Conservation (phyloP, 64 coral and sea anemone species). For the Cladopsammia gracilis region DNA sequence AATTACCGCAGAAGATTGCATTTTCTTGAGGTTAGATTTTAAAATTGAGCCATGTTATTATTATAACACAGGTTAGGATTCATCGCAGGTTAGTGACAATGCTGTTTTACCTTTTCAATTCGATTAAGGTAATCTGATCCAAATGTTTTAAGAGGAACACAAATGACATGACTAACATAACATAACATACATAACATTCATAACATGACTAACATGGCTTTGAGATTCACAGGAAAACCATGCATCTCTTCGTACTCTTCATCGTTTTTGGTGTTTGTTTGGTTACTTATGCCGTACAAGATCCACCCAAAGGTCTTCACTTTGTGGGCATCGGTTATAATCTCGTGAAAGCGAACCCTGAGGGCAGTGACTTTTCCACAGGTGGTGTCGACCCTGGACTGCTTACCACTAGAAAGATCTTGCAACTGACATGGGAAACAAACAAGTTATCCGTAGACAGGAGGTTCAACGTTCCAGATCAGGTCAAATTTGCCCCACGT, state of each 20-base stretch:
- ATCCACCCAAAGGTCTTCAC: neutral
- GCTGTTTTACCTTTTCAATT: no score
- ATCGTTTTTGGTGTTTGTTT: neutral
- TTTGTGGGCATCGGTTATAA: neutral
- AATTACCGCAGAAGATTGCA: no score
- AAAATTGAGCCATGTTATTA: no score
- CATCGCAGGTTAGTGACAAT: no score
- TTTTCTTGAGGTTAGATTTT: no score
- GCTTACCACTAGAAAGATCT: neutral
- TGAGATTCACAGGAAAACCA: neutral
- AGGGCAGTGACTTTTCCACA: neutral
- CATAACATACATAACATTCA: no score
- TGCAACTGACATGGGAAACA: neutral
- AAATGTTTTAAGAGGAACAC: no score
- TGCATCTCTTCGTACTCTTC: neutral
- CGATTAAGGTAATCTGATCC: no score
- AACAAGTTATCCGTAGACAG: neutral
- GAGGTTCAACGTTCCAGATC: neutral
- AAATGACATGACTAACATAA: no score
- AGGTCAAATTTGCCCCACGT: neutral
- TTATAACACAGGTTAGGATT: no score
- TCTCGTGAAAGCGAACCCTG: neutral
- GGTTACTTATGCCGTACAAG: neutral
- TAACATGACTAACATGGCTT: no score
- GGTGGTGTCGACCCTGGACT: slow-evolving; percentile 2